phyloP scores from a whole-genome alignment of 2,888 invertebrate genomes.

The Cosmia pyralina region DNA sequence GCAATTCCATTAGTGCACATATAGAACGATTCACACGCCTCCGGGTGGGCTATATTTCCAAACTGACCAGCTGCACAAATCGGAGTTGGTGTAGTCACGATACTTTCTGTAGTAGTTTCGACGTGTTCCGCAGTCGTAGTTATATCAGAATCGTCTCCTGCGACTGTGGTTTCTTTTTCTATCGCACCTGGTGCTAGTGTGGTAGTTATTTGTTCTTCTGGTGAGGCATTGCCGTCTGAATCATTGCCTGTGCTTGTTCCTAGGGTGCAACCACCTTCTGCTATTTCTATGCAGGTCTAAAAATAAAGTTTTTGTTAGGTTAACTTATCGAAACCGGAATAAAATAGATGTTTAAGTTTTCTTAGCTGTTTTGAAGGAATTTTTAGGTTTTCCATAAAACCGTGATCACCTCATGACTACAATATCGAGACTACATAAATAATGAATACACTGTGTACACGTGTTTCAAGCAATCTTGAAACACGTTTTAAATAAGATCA shows the following conservation, averaged over 20 bases:
- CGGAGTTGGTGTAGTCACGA: not conserved
- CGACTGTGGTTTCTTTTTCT: not conserved
- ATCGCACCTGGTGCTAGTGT: not conserved
- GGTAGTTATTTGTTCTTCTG: not conserved
- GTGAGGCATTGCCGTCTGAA: not conserved
- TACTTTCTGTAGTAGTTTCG: not conserved
- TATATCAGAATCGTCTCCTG: not conserved
- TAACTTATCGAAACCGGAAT: not conserved
- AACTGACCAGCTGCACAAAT: slow-evolving; percentile 10
- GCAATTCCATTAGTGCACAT: slow-evolving; percentile 29
- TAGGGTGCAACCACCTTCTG: slow-evolving; percentile 46
- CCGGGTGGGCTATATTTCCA: slow-evolving; percentile 32
- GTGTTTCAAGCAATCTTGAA: no score
- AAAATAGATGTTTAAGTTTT: no score
- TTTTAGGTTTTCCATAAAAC: no score
- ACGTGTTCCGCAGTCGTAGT: not conserved
- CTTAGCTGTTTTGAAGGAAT: no score
- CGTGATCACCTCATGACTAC: no score
- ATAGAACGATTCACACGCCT: slow-evolving; percentile 26
- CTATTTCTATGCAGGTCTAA: slow-evolving; percentile 34
- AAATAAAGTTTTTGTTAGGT: slow-evolving; percentile 5
- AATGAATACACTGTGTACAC: no score
- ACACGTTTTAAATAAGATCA: no score
- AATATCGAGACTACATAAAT: no score
- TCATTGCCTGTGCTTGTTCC: slow-evolving; percentile 8